Evolutionary conservation across 2,797 vertebrate species (phyloP).

Genomic region (Spinibarbus caldwelli): DNA sequence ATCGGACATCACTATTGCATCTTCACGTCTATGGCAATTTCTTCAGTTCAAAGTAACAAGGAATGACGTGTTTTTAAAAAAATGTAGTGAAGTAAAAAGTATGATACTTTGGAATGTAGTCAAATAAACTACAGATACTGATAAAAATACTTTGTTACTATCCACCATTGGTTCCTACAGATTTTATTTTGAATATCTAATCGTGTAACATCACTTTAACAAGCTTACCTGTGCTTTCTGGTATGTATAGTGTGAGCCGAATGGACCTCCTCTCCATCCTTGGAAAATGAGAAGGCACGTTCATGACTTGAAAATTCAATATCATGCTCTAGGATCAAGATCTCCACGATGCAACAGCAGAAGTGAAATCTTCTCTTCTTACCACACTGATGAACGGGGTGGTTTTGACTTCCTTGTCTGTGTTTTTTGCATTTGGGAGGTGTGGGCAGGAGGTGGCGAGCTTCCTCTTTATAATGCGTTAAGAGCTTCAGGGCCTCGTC

Average conservation of each 20-base stretch:
- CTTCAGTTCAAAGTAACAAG: background rate
- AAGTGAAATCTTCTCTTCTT: background rate
- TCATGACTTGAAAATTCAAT: background rate
- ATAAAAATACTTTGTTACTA: background rate
- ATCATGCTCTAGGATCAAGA: background rate
- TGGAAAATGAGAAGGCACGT: background rate
- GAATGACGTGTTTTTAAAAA: too few species aligned
- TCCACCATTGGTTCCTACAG: background rate
- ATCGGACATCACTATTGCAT: too few species aligned
- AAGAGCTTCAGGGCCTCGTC: constrained; percentile 82
- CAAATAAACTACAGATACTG: background rate
- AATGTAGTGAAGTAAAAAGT: too few species aligned
- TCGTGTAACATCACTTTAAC: background rate
- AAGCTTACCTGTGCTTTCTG: background rate
- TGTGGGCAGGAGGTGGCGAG: constrained; percentile 82
- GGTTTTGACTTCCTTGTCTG: constrained; percentile 73
- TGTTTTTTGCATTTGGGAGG: constrained; percentile 79
- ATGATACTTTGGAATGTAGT: background rate
- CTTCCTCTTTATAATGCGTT: constrained; percentile 83
- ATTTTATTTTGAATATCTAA: background rate
- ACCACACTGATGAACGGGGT: constrained; percentile 40
- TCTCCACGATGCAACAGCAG: background rate
- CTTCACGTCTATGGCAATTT: background rate
- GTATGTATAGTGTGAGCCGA: background rate
- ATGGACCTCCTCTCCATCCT: background rate